Base-by-base conservation (phyloP, 2,888 invertebrate species). In the Eristalinus aeneus region DNA sequence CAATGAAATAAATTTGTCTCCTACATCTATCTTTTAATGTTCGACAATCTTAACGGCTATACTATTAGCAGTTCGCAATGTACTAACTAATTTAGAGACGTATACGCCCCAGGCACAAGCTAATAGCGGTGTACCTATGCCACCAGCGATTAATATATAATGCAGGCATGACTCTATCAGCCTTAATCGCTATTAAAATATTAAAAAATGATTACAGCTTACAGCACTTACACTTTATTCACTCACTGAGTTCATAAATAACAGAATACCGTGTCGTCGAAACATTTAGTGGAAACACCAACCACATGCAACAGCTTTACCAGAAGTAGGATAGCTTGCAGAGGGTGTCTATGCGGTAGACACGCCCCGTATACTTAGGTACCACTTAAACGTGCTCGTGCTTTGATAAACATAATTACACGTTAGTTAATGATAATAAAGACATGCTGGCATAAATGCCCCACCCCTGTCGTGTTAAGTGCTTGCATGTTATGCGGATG, bases 101-200 rank as follows among this genome's bases (percentile, higher is more conserved):
- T 46, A 46, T 16, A 16, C 8, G 46, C 8, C 46, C 53, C 31
- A 56, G 22, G 32, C 73, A 63, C 34, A 63, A 22, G 65, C 31
- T 54, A 65, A 79, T 75, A 65, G 39, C 60, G 36, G 53, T 64
- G 22, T n/a, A n/a, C n/a, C n/a, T 63, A 73, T 34, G 60, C 58
- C 58, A 60, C 58, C 53, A 60, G n/a, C 68, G 34, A 69, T 68
- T 36, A 65, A 74, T 79, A 74, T 64, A 23, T 54, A 16, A 10
- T 9, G 60, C 64, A 2, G 5, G 27, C 27, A 27, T 27, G 27
- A 2, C 27, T 71, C 58, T 27, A 32, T 63, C 31, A 31, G 53
- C 60, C 53, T 81, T 32, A 81, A 77, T 81, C 72, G 76, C 68
- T 72, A 72, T 75, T 72, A 64, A 75, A 85, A 73, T 68, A 85